Base-by-base conservation (phyloP, 1,140 invertebrate genomes). In the Sipha flava region DNA sequence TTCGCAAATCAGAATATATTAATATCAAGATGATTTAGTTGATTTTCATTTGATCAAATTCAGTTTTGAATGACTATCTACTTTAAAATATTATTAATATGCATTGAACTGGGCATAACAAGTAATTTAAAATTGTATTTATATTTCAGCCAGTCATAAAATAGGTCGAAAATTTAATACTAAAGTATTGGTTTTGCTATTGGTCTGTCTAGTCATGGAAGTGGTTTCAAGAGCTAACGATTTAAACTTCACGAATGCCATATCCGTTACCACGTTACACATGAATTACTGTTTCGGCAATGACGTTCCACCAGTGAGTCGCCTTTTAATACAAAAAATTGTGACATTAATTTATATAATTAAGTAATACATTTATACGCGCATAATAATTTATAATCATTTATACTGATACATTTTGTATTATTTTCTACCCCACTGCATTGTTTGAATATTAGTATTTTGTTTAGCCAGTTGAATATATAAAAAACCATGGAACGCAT, bases 141-240 rank as follows among this genome's bases (percentile, higher is more conserved):
- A 4, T 66, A 47, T 70, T 70, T 29, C n/a, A 70, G 66, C 66
- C 23, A 47, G 23, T 47, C 66, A 16, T 70, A 26, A 45, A 70
- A 45, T 47, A 70, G 26, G 12, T 29, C 66, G 66, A 70, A 70
- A 70, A 70, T 29, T 70, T 70, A 47, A 70, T 47, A 70, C 66
- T 70, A 47, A 16, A 29, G 43, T 70, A 70, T 45, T 43, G 47
- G 4, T 70, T 47, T 47, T 70, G 66, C 23, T 70, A n/a, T 70
- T 47, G 23, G 16, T 70, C 43, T 45, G 23, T 29, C 47, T 70
- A 70, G 66, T 23, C 26, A 70, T 70, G 26, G 23, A 40, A 47
- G 66, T 23, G 7, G 66, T 16, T 47, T 29, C 43, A 26, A 18
- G 12, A 29, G 66, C 45, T 9, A 31, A 18, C 26, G 23, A 29